A percentile compares a stretch with the other conserved stretches of the same genome.
Evolutionary conservation across 2,113 vertebrate species (phyloP).

Genomic region (human): GRCh38 chr3:60761501-60762000

Average conservation of each 20-base stretch:
- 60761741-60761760: neutral
- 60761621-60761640: neutral
- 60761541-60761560: constrained; percentile 26
- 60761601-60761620: neutral
- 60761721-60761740: neutral
- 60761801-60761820: neutral
- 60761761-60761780: constrained; percentile 16
- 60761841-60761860: neutral
- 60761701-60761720: neutral
- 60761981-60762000: neutral
- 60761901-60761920: neutral
- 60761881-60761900: neutral
- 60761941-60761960: neutral
- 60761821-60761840: neutral
- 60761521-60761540: neutral
- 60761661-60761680: neutral
- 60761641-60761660: neutral
- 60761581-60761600: neutral
- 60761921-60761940: neutral
- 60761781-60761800: neutral
- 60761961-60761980: neutral
- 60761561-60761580: constrained; percentile 3
- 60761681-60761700: neutral
- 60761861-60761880: neutral
- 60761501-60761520: constrained; percentile 44